These are phyloP conservation scores for Neoniphon sammara DNA, from an alignment of 2,797 vertebrate species.

Conservation along the genomic window DNA sequence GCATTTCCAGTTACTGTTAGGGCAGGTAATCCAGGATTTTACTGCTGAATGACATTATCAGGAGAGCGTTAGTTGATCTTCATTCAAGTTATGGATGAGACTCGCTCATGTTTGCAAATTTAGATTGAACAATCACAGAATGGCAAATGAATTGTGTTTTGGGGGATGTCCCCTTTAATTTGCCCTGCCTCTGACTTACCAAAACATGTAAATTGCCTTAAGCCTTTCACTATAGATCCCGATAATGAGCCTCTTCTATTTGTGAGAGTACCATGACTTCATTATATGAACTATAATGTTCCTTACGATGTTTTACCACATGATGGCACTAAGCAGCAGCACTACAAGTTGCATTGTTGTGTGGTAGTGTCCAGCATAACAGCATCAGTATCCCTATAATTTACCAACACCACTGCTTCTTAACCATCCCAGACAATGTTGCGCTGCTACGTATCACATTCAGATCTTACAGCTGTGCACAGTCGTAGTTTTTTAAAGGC, in stretches of 20 bases:
- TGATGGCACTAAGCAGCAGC: constrained; percentile 45
- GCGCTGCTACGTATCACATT: background rate
- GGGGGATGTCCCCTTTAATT: no score
- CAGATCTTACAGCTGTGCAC: background rate
- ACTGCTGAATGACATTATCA: no score
- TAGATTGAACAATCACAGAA: no score
- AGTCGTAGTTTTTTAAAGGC: background rate
- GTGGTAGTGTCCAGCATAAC: constrained; percentile 9
- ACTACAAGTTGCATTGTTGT: constrained; percentile 10
- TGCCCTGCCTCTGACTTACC: no score
- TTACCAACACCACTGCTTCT: constrained; percentile 34
- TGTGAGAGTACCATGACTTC: background rate
- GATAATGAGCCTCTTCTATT: background rate
- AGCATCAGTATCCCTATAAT: background rate
- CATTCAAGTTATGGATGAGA: no score
- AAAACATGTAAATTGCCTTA: no score
- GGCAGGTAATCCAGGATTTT: no score
- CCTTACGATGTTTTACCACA: constrained; percentile 50
- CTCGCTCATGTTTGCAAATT: no score
- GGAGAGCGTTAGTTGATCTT: no score
- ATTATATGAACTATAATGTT: background rate
- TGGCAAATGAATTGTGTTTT: no score
- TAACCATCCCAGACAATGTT: constrained; percentile 16
- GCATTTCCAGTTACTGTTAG: no score
- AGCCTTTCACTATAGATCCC: background rate